A percentile compares a stretch with the other conserved stretches of the same genome.
Evolutionary conservation across 2,888 invertebrate genomes (phyloP).

Genomic region (Dendrolimus pini): DNA sequence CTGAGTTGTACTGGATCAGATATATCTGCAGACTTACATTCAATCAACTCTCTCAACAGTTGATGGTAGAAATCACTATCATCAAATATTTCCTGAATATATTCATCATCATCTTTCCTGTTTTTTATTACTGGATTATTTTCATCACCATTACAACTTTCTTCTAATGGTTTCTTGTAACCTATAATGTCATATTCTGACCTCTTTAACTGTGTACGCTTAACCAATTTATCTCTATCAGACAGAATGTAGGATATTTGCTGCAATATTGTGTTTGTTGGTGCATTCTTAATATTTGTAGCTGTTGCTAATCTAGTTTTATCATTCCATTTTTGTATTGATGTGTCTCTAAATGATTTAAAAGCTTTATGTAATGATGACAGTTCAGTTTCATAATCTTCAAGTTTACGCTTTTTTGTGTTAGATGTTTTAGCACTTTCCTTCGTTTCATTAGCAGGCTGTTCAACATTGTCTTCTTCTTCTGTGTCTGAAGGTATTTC

Average conservation of each 20-base stretch:
- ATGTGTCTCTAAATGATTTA: slow-evolving; percentile 82
- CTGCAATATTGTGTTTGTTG: slow-evolving; percentile 80
- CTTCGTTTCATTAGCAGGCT: slow-evolving; percentile 17
- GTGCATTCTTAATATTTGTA: slow-evolving; percentile 79
- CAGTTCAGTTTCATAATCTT: slow-evolving; percentile 77
- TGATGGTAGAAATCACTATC: slow-evolving; percentile 99
- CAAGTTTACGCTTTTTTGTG: slow-evolving; percentile 71
- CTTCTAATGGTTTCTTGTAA: slow-evolving; percentile 44
- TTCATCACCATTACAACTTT: slow-evolving; percentile 19
- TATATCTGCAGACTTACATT: slow-evolving; percentile 89
- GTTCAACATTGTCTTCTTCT: slow-evolving; percentile 44
- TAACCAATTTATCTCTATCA: slow-evolving; percentile 85
- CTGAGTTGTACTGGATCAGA: slow-evolving; percentile 91
- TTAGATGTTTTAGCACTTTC: slow-evolving; percentile 19
- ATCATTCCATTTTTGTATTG: slow-evolving; percentile 96
- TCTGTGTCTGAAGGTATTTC: slow-evolving; percentile 81
- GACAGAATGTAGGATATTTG: slow-evolving; percentile 91
- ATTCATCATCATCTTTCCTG: slow-evolving; percentile 73
- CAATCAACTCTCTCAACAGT: slow-evolving; percentile 92
- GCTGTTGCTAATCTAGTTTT: slow-evolving; percentile 86
- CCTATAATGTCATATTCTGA: slow-evolving; percentile 84
- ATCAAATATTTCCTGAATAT: slow-evolving; percentile 92
- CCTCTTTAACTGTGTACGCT: slow-evolving; percentile 87
- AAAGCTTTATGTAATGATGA: slow-evolving; percentile 77
- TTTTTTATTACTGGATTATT: slow-evolving; percentile 35